These are phyloP conservation scores for Sarotherodon lohbergeri DNA, from an alignment of 2,113 vertebrate species.

Conservation along the genomic window DNA sequence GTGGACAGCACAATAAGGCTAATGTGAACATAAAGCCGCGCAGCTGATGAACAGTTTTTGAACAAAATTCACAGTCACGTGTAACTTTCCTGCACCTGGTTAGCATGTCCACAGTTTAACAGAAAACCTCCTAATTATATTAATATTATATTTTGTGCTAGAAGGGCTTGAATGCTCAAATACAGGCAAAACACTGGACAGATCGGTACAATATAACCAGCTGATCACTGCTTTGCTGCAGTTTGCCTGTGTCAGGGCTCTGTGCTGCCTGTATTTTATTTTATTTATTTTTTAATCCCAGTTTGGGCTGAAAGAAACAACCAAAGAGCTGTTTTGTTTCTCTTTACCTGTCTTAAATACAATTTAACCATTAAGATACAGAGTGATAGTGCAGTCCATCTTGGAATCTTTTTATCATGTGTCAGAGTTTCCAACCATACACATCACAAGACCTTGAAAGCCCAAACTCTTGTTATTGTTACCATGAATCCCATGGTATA, in stretches of 20 bases:
- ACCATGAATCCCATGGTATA: neutral
- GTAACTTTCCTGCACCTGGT: neutral
- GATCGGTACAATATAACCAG: neutral
- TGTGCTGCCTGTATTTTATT: neutral
- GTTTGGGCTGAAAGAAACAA: neutral
- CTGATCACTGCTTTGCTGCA: neutral
- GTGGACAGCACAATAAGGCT: neutral
- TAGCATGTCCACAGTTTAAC: neutral
- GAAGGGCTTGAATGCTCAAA: neutral
- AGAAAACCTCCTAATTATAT: neutral
- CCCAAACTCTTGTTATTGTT: neutral
- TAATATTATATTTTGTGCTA: neutral
- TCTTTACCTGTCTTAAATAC: neutral
- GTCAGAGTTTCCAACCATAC: neutral
- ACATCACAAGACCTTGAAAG: neutral
- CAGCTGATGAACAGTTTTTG: neutral
- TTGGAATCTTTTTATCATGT: neutral
- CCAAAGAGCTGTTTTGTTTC: neutral
- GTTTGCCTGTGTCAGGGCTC: neutral
- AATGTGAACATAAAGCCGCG: neutral
- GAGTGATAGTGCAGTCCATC: neutral
- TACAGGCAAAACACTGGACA: neutral
- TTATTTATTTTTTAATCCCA: neutral
- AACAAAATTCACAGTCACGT: neutral
- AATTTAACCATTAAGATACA: neutral